phyloP scores from a whole-genome alignment of 1,140 invertebrate genomes.

The Penaeus chinensis region DNA sequence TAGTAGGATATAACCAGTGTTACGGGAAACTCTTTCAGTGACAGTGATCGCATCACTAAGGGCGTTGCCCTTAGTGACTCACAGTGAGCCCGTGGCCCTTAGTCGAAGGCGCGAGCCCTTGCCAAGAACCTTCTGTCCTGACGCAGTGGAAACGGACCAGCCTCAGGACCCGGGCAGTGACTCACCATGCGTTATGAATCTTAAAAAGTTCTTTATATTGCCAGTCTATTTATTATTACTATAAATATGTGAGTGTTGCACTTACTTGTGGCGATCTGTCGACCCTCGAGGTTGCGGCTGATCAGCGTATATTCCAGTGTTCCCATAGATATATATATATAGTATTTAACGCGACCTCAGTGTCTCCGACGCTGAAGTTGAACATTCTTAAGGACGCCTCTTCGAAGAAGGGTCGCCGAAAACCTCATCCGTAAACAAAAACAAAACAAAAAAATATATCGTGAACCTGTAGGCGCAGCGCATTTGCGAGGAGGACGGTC shows the following conservation, averaged over 20 bases:
- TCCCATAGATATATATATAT: constrained; percentile 23
- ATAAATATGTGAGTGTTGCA: constrained; percentile 36
- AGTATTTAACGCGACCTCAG: background rate
- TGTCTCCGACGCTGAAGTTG: background rate
- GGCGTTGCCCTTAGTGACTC: too few species aligned
- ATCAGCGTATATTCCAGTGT: constrained; percentile 37
- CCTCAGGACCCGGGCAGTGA: constrained; percentile 20
- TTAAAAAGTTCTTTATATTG: constrained; percentile 50
- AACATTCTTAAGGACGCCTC: too few species aligned
- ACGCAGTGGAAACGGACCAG: background rate
- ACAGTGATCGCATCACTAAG: too few species aligned
- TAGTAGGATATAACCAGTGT: too few species aligned
- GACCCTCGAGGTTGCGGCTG: constrained; percentile 16
- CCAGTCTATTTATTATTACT: constrained; percentile 56
- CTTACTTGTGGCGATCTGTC: constrained; percentile 1
- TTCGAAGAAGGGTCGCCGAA: too few species aligned
- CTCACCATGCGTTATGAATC: constrained; percentile 24
- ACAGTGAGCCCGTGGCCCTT: too few species aligned
- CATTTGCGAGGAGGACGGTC: too few species aligned
- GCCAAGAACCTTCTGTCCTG: background rate
- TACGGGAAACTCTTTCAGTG: too few species aligned
- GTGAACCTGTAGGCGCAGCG: too few species aligned
- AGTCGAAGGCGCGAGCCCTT: background rate
- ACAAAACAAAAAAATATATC: too few species aligned
- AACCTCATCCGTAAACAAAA: too few species aligned